Base-by-base conservation (phyloP, 2,113 vertebrate species). In the Geococcyx californianus region DNA sequence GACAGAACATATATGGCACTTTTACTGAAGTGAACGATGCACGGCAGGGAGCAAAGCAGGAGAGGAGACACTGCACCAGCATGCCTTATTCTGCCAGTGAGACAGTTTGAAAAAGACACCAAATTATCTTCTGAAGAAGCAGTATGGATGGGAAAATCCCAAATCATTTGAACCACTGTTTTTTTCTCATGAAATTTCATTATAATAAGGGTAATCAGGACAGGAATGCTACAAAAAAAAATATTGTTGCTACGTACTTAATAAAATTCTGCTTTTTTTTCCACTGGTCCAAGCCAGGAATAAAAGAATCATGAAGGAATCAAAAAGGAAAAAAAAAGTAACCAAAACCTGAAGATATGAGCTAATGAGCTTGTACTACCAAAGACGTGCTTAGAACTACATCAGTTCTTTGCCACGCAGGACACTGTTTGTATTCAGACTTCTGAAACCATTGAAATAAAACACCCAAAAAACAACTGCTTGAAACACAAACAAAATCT, bases 371-470 rank as follows among this genome's bases (percentile, higher is more conserved):
- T 80, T 38, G 20, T 33, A 87, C 18, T 44, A 76, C 28, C 51
- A 52, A 89, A 60, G 45, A 6, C 1, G 1, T 21, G 18, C 56
- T 94, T 89, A 54, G 84, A 60, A 2, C 24, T 49, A 20, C 29
- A 38, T 77, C 59, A 77, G 23, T 3, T 86, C 33, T 49, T 55
- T 68, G 36, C 84, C 45, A 74, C 31, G 29, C 54, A 73, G 29
- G 34, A 73, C 9, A 16, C 18, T 34, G 16, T 47, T 80, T 84
- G 23, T 72, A 64, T 58, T 73, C 29, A 40, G 55, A 63, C 15
- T 89, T 87, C 64, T 91, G 36, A 52, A 93, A 69, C 11, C 84
- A 21, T 1, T 87, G 59, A 36, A 81, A 81, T 84, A 89, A 87
- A 70, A 87, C 14, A 78, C 42, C 21, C n/a, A 78, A 70, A 45